Evolutionary conservation across 2,888 invertebrate species (phyloP), one percentile per base, ranked within the genome.

Genomic region (Ormia ochracea): DNA sequence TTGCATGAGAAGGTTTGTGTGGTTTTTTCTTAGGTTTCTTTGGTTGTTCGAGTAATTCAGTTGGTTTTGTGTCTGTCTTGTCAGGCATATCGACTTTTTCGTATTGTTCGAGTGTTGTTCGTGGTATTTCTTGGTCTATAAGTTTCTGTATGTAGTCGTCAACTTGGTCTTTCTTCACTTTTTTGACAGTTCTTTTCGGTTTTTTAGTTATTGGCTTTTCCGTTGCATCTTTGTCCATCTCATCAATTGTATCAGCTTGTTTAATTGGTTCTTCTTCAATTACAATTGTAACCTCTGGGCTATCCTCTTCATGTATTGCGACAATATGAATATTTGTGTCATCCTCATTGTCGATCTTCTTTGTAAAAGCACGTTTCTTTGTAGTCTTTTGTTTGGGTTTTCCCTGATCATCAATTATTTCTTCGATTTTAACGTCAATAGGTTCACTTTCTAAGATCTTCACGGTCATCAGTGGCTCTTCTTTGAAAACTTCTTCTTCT

Each of bases 91-190:
- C 88, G 26, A 85, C 59, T 82, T 90, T 89, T 83, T 90, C 90
- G 65, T 90, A 88, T 82, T 88, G 88, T 82, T 91, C 90, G 3
- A 88, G 84, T 81, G 89, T 88, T 1, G 88, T 87, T 81, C 89
- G 87, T n/a, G 88, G 87, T 81, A 88, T 89, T 79, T 89, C 89
- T 76, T 88, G 87, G 65, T 89, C 87, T 33, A 90, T 88, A 0
- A 90, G 82, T 50, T 85, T 85, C 58, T 88, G 86, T 63, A 90
- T 88, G 58, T 89, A 90, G 4, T 85, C 89, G 74, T 90, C 88
- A 5, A 89, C 74, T 12, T 89, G 87, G 70, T 86, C 83, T 52
- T 88, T 88, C 17, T 86, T 86, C 45, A 88, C 83, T 78, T 86
- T 89, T 54, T 83, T 83, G 28, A 89, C 79, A 3, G 83, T 63